Conservation (phyloP, 2,888 invertebrate species). For the Cryptophagus acutangulus region DNA sequence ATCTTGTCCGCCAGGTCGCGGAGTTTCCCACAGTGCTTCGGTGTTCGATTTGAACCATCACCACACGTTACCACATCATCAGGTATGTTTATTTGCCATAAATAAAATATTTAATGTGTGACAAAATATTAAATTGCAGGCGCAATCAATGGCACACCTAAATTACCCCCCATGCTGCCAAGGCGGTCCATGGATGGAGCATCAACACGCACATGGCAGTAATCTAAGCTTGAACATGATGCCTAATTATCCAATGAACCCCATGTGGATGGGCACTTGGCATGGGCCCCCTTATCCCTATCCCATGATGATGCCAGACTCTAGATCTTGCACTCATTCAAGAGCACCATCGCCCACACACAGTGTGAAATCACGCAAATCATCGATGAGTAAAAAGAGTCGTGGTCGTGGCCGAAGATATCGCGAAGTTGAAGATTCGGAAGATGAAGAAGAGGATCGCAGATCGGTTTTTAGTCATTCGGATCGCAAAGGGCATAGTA, state of each 20-base stretch:
- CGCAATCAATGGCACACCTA: slow-evolving; percentile 67
- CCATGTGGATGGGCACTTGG: slow-evolving; percentile 51
- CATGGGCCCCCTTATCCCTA: slow-evolving; percentile 43
- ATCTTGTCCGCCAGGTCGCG: slow-evolving; percentile 38
- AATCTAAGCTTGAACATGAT: slow-evolving; percentile 54
- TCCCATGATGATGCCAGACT: slow-evolving; percentile 42
- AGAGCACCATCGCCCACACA: slow-evolving; percentile 65
- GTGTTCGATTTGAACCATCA: slow-evolving; percentile 52
- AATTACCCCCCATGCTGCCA: slow-evolving; percentile 55
- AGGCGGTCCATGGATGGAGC: slow-evolving; percentile 42
- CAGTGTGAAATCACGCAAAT: slow-evolving; percentile 66
- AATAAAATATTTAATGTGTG: slow-evolving; percentile 43
- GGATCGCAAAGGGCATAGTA: slow-evolving; percentile 27
- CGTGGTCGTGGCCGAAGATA: slow-evolving; percentile 47
- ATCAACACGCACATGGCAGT: slow-evolving; percentile 47
- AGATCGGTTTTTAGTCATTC: slow-evolving; percentile 42
- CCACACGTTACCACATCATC: slow-evolving; percentile 42
- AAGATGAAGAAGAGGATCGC: slow-evolving; percentile 32
- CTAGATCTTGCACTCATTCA: slow-evolving; percentile 57
- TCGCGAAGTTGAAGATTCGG: slow-evolving; percentile 50
- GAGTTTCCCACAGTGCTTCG: slow-evolving; percentile 48
- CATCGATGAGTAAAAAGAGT: slow-evolving; percentile 56
- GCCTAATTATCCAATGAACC: slow-evolving; percentile 38
- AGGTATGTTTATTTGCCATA: slow-evolving; percentile 54
- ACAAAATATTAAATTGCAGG: slow-evolving; percentile 43